Evolutionary conservation across 2,888 invertebrate species (phyloP).

Genomic region (Eristalis arbustorum): DNA sequence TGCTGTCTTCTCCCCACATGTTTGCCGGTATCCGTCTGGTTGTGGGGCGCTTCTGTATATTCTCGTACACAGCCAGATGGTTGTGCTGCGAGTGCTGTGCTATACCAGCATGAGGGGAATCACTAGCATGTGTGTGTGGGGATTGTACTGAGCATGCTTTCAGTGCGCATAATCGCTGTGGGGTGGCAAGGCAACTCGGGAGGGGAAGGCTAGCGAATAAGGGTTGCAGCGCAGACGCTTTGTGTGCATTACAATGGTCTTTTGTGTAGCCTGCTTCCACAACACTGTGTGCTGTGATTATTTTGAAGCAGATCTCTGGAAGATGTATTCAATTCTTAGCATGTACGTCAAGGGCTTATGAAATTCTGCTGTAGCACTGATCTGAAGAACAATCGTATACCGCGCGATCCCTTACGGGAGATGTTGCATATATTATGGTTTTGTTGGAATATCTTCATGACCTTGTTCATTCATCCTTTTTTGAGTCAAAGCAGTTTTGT

Average conservation of each 20-base stretch:
- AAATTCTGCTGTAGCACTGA: background rate
- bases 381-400: too few species aligned
- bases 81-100: background rate
- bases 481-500: too few species aligned
- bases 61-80: background rate
- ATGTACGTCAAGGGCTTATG: background rate
- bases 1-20: conserved; percentile 30
- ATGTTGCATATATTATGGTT: too few species aligned
- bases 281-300: background rate
- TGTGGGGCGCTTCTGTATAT: background rate
- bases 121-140: background rate
- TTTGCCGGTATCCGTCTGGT: background rate
- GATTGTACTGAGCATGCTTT: background rate
- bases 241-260: background rate
- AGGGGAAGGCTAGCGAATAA: background rate
- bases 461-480: too few species aligned
- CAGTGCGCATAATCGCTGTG: background rate
- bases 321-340: background rate
- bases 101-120: background rate
- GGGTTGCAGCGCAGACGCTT: background rate
- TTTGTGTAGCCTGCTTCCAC: background rate
- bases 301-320: background rate
- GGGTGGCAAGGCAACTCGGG: background rate
- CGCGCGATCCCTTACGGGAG: too few species aligned
- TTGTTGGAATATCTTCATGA: too few species aligned